Base-by-base conservation (phyloP, 2,888 invertebrate genomes). In the Drosophila lacicola region DNA sequence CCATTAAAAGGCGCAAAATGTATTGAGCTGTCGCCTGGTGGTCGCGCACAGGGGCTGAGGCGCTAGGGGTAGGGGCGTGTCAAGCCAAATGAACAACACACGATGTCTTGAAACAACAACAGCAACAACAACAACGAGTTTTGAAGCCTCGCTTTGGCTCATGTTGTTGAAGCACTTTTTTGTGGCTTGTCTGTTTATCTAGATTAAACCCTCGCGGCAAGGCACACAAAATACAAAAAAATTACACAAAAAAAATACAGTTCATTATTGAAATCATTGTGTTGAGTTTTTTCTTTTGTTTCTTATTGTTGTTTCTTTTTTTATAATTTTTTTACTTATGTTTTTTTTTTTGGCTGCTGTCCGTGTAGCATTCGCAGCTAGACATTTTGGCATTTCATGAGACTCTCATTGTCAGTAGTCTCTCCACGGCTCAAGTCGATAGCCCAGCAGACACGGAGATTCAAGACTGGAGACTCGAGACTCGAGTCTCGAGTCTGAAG, bases 211-310 rank as follows among this genome's bases (percentile, higher is more conserved):
- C 86, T 80, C 76, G 80, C 57, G 88, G 78, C 78, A 61, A 57
- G 60, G n/a, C 44, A 53, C 67, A 64, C 45, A 55, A 25, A 61
- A 64, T 25, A 68, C 61, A 53, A 66, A 50, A 58, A 70, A 58
- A 70, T 37, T 34, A 70, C 17, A 53, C 44, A 70, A 56, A 77
- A 83, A 71, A 76, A 74, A 76, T 69, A 68, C 72, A 81, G 87
- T 86, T 88, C 79, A 89, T 88, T 89, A 88, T 88, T 89, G 81
- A 86, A 89, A 88, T 88, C 82, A 82, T 77, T 89, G 79, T 79
- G 76, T 72, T 79, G 74, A 72, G 67, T 65, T 53, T 67, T 44
- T 17, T 19, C 9, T 25, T 25, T 45, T 45, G 17, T 9, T 68
- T 54, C 58, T 49, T 47, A 13, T 29, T 62, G 47, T 60, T 57